A percentile compares a stretch with the other conserved stretches of the same genome.
phyloP scores from a whole-genome alignment of 64 coral and sea anemone genomes.

The Montipora foliosa region DNA sequence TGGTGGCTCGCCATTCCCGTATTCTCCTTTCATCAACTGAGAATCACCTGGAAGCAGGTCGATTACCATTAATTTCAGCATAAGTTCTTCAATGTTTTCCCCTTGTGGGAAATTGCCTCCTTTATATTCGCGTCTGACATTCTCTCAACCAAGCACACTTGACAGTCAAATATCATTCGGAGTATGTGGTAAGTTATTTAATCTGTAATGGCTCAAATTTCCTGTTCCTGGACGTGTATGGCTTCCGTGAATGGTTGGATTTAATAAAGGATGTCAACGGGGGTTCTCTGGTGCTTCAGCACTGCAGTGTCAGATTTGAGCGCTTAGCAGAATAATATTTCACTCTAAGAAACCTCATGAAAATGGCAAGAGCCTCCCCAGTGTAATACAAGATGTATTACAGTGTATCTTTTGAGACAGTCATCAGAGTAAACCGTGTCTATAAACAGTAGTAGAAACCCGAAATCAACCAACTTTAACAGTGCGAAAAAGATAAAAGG shows the following conservation, averaged over 20 bases:
- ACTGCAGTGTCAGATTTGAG: too few relatives aligned
- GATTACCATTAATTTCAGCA: conserved; percentile 17
- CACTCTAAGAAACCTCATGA: background rate
- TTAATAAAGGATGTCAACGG: too few relatives aligned
- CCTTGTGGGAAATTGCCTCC: conserved; percentile 38
- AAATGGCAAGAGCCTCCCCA: background rate
- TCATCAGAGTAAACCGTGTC: conserved; percentile 50
- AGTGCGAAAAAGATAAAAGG: conserved; percentile 40
- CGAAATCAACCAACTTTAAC: conserved; percentile 21
- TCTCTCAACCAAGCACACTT: background rate
- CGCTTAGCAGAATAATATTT: too few relatives aligned
- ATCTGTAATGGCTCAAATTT: background rate
- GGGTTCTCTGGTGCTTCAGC: too few relatives aligned
- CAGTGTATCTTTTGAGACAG: background rate
- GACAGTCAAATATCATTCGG: background rate
- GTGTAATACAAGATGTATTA: background rate
- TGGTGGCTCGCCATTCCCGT: conserved; percentile 70
- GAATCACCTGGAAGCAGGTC: conserved; percentile 66
- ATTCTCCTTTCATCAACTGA: conserved; percentile 66
- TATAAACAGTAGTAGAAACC: conserved; percentile 37
- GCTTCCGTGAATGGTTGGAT: too few relatives aligned
- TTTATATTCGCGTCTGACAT: conserved; percentile 12
- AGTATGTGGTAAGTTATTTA: background rate
- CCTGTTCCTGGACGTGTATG: too few relatives aligned
- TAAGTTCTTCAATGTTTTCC: conserved; percentile 43